Conservation (phyloP, 2,797 vertebrate species). For the Pangasius krempfi region DNA sequence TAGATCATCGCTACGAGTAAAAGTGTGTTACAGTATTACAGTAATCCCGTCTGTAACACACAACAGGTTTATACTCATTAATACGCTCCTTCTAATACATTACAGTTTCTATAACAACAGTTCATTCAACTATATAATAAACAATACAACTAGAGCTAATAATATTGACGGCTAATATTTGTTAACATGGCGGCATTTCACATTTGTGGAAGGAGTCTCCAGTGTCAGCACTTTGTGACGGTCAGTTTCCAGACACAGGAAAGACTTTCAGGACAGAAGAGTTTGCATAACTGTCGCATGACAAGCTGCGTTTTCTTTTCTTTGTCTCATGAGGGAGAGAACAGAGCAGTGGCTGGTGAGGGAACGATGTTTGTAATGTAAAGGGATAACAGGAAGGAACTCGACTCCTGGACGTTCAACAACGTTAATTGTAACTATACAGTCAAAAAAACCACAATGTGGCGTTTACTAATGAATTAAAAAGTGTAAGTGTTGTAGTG, state of each 20-base stretch:
- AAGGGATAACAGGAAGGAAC: background rate
- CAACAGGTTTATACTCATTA: background rate
- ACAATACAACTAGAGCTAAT: background rate
- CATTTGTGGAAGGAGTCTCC: background rate
- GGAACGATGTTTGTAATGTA: background rate
- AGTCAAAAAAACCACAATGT: background rate
- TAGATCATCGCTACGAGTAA: background rate
- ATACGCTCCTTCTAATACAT: background rate
- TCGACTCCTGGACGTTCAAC: background rate
- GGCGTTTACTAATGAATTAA: background rate
- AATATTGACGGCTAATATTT: background rate
- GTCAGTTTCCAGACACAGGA: no score
- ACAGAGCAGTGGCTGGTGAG: background rate
- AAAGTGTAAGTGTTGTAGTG: background rate
- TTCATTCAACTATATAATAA: background rate
- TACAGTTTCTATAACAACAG: background rate
- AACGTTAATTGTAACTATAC: background rate
- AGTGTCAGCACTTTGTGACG: background rate
- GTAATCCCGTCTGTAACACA: background rate
- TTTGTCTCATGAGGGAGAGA: background rate
- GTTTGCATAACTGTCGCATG: background rate
- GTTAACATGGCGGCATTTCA: background rate
- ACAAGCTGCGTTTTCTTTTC: background rate
- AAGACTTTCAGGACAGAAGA: background rate
- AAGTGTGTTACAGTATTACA: background rate